phyloP scores from a whole-genome alignment of 2,888 invertebrate species.

The Volucella inanis region DNA sequence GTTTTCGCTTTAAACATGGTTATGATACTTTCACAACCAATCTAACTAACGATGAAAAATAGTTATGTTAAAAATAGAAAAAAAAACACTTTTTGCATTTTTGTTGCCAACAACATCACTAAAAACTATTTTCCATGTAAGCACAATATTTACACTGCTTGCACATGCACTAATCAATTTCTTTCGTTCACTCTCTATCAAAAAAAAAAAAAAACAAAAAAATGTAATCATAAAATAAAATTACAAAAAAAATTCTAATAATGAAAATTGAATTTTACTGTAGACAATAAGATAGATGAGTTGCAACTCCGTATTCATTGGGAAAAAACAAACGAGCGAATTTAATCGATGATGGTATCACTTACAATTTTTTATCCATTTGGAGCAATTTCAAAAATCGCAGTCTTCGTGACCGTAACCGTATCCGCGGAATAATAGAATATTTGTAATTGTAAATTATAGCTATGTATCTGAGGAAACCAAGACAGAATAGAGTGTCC shows the following conservation, averaged over 20 bases:
- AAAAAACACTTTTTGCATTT: background rate
- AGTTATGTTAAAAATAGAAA: background rate
- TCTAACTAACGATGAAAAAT: background rate
- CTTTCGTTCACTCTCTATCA: background rate
- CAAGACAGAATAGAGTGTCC: conserved; percentile 12
- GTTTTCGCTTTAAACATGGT: no score
- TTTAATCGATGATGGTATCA: background rate
- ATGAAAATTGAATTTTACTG: conserved; percentile 36
- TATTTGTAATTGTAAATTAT: conserved; percentile 18
- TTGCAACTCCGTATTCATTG: conserved; percentile 66
- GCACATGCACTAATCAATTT: conserved; percentile 21
- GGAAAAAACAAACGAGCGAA: background rate
- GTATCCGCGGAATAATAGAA: background rate
- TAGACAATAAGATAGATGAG: conserved; percentile 70
- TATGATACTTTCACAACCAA: no score
- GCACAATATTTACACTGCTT: conserved; percentile 19
- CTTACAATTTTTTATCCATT: conserved; percentile 1
- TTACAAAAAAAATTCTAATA: conserved; percentile 18
- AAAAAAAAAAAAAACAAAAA: conserved; percentile 18
- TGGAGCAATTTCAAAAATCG: background rate
- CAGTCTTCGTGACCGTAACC: background rate
- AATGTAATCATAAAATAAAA: no score
- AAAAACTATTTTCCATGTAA: background rate
- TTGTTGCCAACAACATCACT: background rate
- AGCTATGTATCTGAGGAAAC: background rate